These are phyloP conservation scores for Grapholita molesta DNA, from an alignment of 1,140 invertebrate species.

Conservation along the genomic window DNA sequence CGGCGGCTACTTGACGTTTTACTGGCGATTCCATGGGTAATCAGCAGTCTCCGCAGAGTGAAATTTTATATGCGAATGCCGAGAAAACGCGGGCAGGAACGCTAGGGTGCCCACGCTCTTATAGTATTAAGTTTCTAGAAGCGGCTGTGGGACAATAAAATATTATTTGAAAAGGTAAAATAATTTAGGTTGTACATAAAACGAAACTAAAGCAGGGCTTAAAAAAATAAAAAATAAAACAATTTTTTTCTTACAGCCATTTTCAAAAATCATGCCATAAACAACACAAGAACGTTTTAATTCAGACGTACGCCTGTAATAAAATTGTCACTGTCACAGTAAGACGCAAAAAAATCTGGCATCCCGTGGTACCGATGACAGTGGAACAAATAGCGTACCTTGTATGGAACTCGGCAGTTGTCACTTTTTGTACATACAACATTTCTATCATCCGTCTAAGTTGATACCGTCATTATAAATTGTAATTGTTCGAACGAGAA, in stretches of 20 bases:
- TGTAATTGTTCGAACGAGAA: background rate
- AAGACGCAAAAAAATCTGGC: background rate
- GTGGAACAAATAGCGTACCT: background rate
- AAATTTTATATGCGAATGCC: too few species aligned
- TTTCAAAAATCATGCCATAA: background rate
- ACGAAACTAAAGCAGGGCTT: background rate
- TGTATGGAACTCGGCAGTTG: constrained; percentile 2
- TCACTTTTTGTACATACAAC: constrained; percentile 1
- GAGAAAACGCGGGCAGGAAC: too few species aligned
- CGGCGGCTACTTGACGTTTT: too few species aligned
- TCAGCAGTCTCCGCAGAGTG: too few species aligned
- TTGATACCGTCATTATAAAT: background rate
- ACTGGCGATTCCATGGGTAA: too few species aligned
- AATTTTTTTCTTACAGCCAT: background rate
- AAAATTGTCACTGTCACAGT: background rate
- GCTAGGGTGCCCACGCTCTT: too few species aligned
- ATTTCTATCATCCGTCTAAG: constrained; percentile 12
- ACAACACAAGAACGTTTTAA: constrained; percentile 2
- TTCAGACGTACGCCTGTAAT: background rate
- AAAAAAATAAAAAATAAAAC: background rate
- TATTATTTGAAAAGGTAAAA: background rate
- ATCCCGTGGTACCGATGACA: background rate
- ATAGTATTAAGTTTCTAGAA: too few species aligned
- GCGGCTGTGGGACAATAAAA: too few species aligned
- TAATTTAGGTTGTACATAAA: background rate